Conservation (phyloP, 2,888 invertebrate species). For the Diaphora mendica region DNA sequence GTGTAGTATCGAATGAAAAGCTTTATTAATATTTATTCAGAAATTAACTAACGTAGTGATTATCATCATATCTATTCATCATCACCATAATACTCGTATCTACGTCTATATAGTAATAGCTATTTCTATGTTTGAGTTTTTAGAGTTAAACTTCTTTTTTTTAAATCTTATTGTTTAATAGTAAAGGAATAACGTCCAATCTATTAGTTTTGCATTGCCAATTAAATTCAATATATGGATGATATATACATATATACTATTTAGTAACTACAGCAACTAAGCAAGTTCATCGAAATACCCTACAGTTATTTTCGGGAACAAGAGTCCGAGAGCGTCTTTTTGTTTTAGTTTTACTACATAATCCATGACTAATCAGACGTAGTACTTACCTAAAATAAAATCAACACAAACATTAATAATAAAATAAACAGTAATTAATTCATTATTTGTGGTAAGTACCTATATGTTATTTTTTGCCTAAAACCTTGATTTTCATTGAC, state of each 20-base stretch:
- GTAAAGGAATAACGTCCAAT: neutral
- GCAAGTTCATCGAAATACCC: neutral
- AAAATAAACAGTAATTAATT: too few relatives aligned
- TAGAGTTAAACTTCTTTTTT: too few relatives aligned
- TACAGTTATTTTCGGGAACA: too few relatives aligned
- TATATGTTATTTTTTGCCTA: neutral
- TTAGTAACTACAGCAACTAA: neutral
- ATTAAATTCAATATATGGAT: neutral
- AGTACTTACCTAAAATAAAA: neutral
- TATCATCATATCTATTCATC: neutral
- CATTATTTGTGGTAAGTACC: neutral
- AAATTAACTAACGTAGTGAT: neutral
- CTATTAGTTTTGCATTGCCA: neutral
- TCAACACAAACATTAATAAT: too few relatives aligned
- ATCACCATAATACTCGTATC: too few relatives aligned
- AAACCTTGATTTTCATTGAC: slow-evolving; percentile 8
- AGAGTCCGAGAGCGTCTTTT: too few relatives aligned
- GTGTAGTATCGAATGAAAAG: neutral
- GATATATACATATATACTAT: neutral
- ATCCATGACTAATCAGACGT: slow-evolving; percentile 8
- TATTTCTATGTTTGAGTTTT: too few relatives aligned
- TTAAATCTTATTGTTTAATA: too few relatives aligned
- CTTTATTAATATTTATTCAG: neutral
- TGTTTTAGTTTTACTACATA: too few relatives aligned
- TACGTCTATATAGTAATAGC: neutral